These are phyloP conservation scores for Cheilosia vernalis DNA, from an alignment of 2,888 invertebrate genomes.

Conservation along the genomic window DNA sequence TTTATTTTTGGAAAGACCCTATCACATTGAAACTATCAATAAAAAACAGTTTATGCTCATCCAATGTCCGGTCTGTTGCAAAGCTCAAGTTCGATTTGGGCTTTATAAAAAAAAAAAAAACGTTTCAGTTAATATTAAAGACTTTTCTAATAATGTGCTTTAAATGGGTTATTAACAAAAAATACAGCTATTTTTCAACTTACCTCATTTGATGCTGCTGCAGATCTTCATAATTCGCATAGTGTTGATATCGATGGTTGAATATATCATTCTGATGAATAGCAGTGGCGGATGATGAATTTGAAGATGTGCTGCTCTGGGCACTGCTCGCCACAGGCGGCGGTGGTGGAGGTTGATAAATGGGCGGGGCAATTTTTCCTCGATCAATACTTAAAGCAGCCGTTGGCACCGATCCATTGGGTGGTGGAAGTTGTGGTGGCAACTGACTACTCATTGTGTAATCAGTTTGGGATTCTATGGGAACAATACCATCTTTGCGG, in stretches of 20 bases:
- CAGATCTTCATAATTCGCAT: constrained; percentile 93
- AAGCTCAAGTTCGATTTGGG: no score
- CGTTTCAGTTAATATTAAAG: not conserved
- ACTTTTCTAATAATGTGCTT: constrained; percentile 30
- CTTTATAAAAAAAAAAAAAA: not conserved
- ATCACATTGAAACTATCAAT: no score
- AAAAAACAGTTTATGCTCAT: no score
- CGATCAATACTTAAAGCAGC: constrained; percentile 81
- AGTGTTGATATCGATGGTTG: constrained; percentile 86
- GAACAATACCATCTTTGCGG: constrained; percentile 84
- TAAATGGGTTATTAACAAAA: constrained; percentile 11
- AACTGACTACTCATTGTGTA: constrained; percentile 74
- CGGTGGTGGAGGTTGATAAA: constrained; percentile 83
- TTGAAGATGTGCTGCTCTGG: constrained; percentile 73
- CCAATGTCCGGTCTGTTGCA: no score
- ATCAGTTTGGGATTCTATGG: constrained; percentile 82
- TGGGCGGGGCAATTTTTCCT: constrained; percentile 81
- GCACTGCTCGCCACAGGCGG: constrained; percentile 79
- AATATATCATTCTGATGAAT: constrained; percentile 83
- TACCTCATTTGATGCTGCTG: constrained; percentile 93
- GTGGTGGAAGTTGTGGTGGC: constrained; percentile 74
- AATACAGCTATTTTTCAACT: constrained; percentile 78
- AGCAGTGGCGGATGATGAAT: constrained; percentile 77
- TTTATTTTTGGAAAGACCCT: no score
- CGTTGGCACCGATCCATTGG: constrained; percentile 77